Base-by-base conservation (phyloP, 2,113 vertebrate species). In the Lepisosteus osseus region DNA sequence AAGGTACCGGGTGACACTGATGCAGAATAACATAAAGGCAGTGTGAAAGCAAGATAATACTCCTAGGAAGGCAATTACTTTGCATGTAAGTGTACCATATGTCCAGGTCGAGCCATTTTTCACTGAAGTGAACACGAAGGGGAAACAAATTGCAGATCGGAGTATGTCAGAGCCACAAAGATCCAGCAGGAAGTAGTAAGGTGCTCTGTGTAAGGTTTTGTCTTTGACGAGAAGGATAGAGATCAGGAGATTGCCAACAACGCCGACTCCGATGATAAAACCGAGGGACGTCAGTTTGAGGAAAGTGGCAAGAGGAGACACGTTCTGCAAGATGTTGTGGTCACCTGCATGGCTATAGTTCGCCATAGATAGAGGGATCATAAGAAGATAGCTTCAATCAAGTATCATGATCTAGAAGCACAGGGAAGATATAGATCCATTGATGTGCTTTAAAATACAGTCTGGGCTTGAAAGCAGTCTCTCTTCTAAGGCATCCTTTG, bases 271-370 rank as follows among this genome's bases (percentile, higher is more conserved):
- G 81, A 99, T 98, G 90, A 99, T 99, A 89, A 99, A 99, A 87
- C 97, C 97, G 91, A 99, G 86, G 76, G 97, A 99, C 92, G 97
- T 99, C 94, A 99, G 91, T 96, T 99, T 99, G 91, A 99, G 95
- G 92, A 99, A 99, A 70, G 97, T 98, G 91, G 95, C 95, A 83
- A 99, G 94, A 92, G 97, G 98, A 93, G 97, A 99, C 83, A 98
- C 95, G 94, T 96, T 98, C 94, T 99, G 97, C 92, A 99, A 94
- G 95, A 98, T 96, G 96, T 95, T 98, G 86, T 92, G 90, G 96
- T 98, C 96, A 94, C 95, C 95, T 96, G 97, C 96, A 98, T 99
- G 97, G 95, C 97, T 99, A 94, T 98, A 97, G 96, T 99, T 99
- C 97, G 97, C 97, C 97, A 99, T 99, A 98, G 97, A 98, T 98